Evolutionary conservation across 2,113 vertebrate species (phyloP).

Genomic region (Microtus richardsoni): DNA sequence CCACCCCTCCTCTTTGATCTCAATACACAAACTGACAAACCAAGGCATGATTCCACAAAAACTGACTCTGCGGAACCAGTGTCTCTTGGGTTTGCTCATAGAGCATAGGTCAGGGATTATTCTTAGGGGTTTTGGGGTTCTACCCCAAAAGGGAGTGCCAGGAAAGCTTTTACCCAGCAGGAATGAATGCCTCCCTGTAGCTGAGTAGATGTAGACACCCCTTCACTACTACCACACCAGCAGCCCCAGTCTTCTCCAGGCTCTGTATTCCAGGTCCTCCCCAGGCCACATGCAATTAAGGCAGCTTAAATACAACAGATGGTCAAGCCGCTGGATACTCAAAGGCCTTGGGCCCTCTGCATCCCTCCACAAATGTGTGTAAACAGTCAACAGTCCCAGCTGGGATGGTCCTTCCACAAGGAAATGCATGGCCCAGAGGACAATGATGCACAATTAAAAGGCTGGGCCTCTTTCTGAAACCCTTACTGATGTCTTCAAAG

Average conservation of each 20-base stretch:
- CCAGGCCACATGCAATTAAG: neutral
- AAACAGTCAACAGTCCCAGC: neutral
- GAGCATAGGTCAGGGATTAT: neutral
- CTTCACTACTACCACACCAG: neutral
- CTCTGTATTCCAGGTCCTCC: neutral
- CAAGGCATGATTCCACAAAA: neutral
- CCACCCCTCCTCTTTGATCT: neutral
- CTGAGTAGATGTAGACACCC: neutral
- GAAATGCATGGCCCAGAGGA: neutral
- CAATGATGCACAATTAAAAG: neutral
- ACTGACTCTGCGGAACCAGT: neutral
- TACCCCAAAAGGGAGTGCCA: neutral
- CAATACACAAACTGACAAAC: neutral
- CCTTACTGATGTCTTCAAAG: neutral
- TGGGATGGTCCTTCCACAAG: neutral
- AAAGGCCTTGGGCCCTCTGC: neutral
- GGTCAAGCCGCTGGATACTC: neutral
- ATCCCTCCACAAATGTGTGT: neutral
- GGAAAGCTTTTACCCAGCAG: neutral
- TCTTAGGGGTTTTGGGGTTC: neutral
- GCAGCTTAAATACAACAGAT: neutral
- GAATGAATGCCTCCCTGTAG: neutral
- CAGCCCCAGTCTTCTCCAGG: neutral
- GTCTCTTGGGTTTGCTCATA: neutral
- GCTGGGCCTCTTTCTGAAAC: neutral